Evolutionary conservation across 2,888 invertebrate species (phyloP), one percentile per base, ranked within the genome.

Genomic region (Colostygia pectinataria): DNA sequence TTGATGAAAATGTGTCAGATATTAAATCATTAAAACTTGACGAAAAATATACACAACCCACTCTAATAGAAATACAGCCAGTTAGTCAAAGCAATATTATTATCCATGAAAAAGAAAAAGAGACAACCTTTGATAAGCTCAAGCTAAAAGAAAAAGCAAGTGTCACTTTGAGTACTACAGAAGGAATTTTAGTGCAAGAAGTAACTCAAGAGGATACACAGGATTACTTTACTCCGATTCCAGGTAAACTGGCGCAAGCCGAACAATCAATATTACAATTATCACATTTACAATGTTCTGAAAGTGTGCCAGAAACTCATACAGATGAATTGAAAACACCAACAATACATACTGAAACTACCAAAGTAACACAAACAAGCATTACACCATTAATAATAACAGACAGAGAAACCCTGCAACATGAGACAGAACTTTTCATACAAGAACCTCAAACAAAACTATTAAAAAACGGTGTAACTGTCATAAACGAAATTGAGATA

Each of bases 221-320:
- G 57, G 66, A 73, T 32, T 55, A 61, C 43, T 71, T 84, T 23
- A 60, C 53, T 44, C 41, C 68, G 25, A 61, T 60, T 46, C 56
- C 67, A 68, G 62, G 65, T 54, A 77, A 79, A 64, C 54, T 62
- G 55, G 75, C 61, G 25, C 75, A 52, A 39, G 86, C 82, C 41
- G 76, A 80, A 61, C 73, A 73, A 56, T 67, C 70, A 29, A 50
- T 77, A 36, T 80, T 70, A 66, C 77, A 74, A 65, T 76, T 83
- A 55, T 69, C 76, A 74, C 78, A 82, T 63, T 43, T 88, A 66
- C 76, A 82, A 70, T 82, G 83, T 65, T 73, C 79, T 44, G 88
- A 87, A 74, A 80, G 77, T 64, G 61, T 83, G 51, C 39, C 71
- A 41, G 75, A 83, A 66, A 67, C 65, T 55, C 70, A 74, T 53